Conservation (phyloP, 2,888 invertebrate species). For the Melanotus villosus region DNA sequence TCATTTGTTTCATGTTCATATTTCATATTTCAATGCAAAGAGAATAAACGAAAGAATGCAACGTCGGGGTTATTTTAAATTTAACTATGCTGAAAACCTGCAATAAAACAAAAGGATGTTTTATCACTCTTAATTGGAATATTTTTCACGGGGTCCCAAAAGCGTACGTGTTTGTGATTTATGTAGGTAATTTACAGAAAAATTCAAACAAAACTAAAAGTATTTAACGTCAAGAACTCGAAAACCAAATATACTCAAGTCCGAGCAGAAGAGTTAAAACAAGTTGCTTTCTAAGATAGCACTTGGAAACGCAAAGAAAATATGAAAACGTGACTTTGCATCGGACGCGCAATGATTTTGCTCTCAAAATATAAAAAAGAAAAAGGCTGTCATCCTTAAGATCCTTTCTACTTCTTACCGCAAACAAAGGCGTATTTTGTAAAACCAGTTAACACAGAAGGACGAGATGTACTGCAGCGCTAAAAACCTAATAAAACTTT, state of each 20-base stretch:
- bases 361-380: constrained; percentile 28
- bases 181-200: constrained; percentile 42
- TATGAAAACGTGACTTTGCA: constrained; percentile 46
- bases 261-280: constrained; percentile 28
- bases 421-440: constrained; percentile 32
- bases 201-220: constrained; percentile 41
- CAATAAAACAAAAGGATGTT: constrained; percentile 38
- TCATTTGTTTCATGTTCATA: constrained; percentile 29
- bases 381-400: constrained; percentile 33
- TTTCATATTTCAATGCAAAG: constrained; percentile 28
- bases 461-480: constrained; percentile 35
- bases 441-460: constrained; percentile 16
- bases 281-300: constrained; percentile 38
- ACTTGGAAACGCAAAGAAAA: constrained; percentile 44
- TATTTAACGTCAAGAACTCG: constrained; percentile 22
- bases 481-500: constrained; percentile 59
- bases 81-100: constrained; percentile 31
- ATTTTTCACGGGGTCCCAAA: constrained; percentile 26
- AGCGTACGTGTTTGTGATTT: constrained; percentile 40
- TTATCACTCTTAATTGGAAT: constrained; percentile 41
- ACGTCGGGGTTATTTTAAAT: constrained; percentile 30
- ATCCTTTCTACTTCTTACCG: constrained; percentile 18
- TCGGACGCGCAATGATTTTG: constrained; percentile 27
- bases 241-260: constrained; percentile 35
- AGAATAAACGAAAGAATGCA: constrained; percentile 21